These are phyloP conservation scores for Romanogobio albipinnatus DNA, from an alignment of 2,113 vertebrate genomes.

Conservation along the genomic window DNA sequence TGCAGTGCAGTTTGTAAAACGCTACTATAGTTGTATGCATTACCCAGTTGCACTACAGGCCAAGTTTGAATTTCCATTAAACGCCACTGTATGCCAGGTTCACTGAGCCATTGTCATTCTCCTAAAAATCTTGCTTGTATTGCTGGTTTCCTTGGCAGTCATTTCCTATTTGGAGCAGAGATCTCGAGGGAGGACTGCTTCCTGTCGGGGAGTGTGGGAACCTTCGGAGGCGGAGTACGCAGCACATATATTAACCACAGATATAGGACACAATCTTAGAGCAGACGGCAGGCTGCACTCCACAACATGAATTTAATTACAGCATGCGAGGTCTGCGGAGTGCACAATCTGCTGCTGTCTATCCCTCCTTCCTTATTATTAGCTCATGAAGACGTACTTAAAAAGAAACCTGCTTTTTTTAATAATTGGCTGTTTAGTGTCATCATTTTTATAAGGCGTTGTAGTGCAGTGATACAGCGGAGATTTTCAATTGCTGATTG, in stretches of 20 bases:
- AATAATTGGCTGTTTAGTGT: not conserved
- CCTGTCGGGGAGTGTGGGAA: slow-evolving; percentile 55
- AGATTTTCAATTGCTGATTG: not conserved
- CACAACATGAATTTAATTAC: slow-evolving; percentile 51
- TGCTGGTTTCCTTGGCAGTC: slow-evolving; percentile 49
- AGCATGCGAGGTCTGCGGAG: slow-evolving; percentile 26
- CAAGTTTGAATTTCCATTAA: not conserved
- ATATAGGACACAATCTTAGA: slow-evolving; percentile 30
- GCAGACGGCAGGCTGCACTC: slow-evolving; percentile 32
- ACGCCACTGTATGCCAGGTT: not conserved
- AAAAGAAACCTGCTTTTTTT: slow-evolving; percentile 2
- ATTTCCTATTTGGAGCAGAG: slow-evolving; percentile 50
- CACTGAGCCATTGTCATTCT: not conserved
- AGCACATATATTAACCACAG: slow-evolving; percentile 26
- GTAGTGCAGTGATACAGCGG: not conserved
- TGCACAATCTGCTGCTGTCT: slow-evolving; percentile 38
- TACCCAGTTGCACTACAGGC: not conserved
- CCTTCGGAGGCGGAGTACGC: slow-evolving; percentile 35
- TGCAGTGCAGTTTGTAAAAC: not conserved
- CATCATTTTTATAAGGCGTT: not conserved
- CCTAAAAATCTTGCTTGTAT: slow-evolving; percentile 29
- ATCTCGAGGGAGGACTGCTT: slow-evolving; percentile 50
- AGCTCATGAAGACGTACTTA: slow-evolving; percentile 4
- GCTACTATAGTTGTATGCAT: not conserved
- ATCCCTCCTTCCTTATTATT: slow-evolving; percentile 7